Conservation (phyloP, 2,888 invertebrate genomes). For the Diachrysia chrysitis region DNA sequence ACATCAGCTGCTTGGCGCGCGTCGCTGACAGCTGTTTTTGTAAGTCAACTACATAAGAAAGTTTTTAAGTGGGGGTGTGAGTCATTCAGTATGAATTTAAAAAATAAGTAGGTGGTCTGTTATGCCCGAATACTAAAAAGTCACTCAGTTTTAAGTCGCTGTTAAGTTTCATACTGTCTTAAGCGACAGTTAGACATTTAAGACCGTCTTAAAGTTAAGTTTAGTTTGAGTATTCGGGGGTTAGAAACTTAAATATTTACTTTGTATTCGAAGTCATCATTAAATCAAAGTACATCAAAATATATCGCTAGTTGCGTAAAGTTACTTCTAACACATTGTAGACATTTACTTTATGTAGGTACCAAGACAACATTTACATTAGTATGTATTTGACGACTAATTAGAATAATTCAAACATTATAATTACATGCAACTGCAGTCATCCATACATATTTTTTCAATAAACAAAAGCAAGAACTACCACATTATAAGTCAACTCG, state of each 20-base stretch:
- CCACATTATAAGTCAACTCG: background rate
- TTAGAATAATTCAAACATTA: background rate
- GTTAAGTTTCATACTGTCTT: too few species aligned
- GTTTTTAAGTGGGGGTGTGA: background rate
- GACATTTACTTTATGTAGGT: too few species aligned
- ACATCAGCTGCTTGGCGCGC: slow-evolving; percentile 40
- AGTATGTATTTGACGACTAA: background rate
- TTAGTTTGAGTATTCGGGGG: too few species aligned
- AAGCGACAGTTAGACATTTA: too few species aligned
- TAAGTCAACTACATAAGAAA: background rate
- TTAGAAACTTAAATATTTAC: too few species aligned
- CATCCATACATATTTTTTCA: background rate
- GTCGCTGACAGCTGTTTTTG: slow-evolving; percentile 20
- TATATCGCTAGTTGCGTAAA: too few species aligned
- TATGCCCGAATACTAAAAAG: too few species aligned
- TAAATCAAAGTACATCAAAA: too few species aligned
- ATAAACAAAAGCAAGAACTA: background rate
- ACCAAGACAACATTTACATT: background rate
- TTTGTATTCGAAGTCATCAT: too few species aligned
- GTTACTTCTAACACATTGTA: too few species aligned
- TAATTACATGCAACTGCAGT: background rate
- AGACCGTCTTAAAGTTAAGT: too few species aligned
- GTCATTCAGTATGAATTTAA: background rate
- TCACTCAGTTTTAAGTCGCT: too few species aligned
- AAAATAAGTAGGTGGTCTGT: background rate